Conservation (phyloP, 1,140 invertebrate species). For the Himalopsyche phryganea region DNA sequence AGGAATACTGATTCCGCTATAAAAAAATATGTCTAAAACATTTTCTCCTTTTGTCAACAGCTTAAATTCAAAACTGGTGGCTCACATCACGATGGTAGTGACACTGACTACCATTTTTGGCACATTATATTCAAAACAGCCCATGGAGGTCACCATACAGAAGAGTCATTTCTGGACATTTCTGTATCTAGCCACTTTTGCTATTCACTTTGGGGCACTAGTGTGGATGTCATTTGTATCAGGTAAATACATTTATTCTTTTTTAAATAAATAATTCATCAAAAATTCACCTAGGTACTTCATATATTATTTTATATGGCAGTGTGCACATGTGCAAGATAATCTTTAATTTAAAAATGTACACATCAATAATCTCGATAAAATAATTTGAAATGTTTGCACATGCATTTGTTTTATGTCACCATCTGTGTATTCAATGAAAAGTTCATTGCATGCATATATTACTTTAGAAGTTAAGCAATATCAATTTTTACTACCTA, state of each 20-base stretch:
- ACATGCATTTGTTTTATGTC: not conserved
- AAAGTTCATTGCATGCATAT: too few relatives aligned
- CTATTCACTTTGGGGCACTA: slow-evolving; percentile 75
- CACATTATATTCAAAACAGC: not conserved
- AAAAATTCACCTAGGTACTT: not conserved
- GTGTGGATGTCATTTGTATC: slow-evolving; percentile 89
- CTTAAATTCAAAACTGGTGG: not conserved
- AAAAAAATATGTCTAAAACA: too few relatives aligned
- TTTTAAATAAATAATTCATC: slow-evolving; percentile 5
- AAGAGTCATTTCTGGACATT: slow-evolving; percentile 45
- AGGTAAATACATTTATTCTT: slow-evolving; percentile 47
- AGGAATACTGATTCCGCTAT: too few relatives aligned
- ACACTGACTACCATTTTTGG: not conserved
- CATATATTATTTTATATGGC: not conserved
- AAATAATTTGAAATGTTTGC: not conserved
- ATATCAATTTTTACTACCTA: too few relatives aligned
- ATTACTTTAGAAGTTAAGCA: too few relatives aligned
- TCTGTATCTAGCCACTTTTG: slow-evolving; percentile 69
- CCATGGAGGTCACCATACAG: not conserved
- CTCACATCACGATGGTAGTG: not conserved
- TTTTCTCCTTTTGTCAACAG: not conserved
- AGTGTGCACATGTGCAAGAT: not conserved
- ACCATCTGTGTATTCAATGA: not conserved
- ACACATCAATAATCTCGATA: not conserved
- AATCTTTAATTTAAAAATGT: not conserved